Conservation (phyloP, 2,888 invertebrate genomes). For the Synanthedon formicaeformis region DNA sequence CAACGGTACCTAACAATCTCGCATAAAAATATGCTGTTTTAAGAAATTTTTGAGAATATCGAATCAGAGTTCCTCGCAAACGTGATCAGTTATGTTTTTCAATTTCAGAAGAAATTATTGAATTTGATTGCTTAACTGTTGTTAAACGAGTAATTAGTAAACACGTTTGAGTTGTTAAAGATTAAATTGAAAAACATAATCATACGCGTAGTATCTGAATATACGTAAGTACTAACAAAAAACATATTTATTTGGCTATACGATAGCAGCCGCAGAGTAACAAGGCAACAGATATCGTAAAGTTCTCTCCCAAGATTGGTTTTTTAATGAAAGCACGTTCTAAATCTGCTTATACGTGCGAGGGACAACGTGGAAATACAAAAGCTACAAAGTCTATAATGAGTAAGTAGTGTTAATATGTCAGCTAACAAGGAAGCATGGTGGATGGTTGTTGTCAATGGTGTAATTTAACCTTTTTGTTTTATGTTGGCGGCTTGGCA, state of each 20-base stretch:
- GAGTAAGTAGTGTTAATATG: slow-evolving; percentile 47
- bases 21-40: not conserved
- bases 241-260: slow-evolving; percentile 52
- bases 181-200: slow-evolving; percentile 43
- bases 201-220: slow-evolving; percentile 14
- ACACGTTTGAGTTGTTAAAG: not conserved
- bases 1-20: not conserved
- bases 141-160: not conserved
- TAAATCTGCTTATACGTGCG: slow-evolving; percentile 38
- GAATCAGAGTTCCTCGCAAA: not conserved
- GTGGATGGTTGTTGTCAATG: slow-evolving; percentile 53
- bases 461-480: slow-evolving; percentile 18
- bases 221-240: slow-evolving; percentile 40
- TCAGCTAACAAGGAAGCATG: slow-evolving; percentile 57
- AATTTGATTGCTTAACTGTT: not conserved
- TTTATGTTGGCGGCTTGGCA: slow-evolving; percentile 35
- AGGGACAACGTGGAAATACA: slow-evolving; percentile 31
- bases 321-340: slow-evolving; percentile 37
- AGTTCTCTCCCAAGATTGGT: slow-evolving; percentile 59
- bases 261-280: slow-evolving; percentile 49
- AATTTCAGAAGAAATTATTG: slow-evolving; percentile 20
- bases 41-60: not conserved
- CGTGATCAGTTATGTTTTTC: slow-evolving; percentile 34
- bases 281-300: slow-evolving; percentile 42
- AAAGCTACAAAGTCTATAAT: slow-evolving; percentile 31